Conservation (phyloP, 2,888 invertebrate genomes). For the Sphaerophoria taeniata region DNA sequence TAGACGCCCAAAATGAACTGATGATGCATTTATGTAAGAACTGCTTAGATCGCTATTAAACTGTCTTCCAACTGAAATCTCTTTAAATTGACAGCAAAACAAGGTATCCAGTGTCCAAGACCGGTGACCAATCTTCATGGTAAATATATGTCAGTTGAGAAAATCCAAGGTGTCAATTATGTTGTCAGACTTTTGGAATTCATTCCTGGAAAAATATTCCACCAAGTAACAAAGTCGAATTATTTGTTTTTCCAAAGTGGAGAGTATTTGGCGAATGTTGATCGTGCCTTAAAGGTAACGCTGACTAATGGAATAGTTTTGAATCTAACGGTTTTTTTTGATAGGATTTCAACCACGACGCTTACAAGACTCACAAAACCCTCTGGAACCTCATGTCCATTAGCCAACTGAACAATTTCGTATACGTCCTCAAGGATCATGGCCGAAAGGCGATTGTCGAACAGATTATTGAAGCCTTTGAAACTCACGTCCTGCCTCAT, state of each 20-base stretch:
- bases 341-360: conserved; percentile 90
- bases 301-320: background rate
- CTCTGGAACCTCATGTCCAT: conserved; percentile 90
- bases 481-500: conserved; percentile 86
- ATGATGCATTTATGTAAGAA: conserved; percentile 88
- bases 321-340: conserved; percentile 72
- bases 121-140: conserved; percentile 89
- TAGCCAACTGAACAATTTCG: conserved; percentile 88
- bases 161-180: conserved; percentile 84
- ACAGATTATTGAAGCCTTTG: conserved; percentile 86
- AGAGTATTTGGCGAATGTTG: conserved; percentile 87
- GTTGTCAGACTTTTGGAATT: conserved; percentile 90
- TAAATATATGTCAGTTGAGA: conserved; percentile 85
- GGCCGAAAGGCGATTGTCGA: conserved; percentile 85
- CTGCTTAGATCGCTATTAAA: background rate
- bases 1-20: conserved; percentile 90
- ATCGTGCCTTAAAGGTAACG: conserved; percentile 87
- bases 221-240: conserved; percentile 85
- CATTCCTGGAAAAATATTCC: conserved; percentile 88
- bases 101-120: conserved; percentile 87
- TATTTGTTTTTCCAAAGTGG: conserved; percentile 89
- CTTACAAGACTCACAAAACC: conserved; percentile 86
- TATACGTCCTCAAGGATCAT: conserved; percentile 87
- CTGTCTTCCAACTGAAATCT: background rate
- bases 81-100: conserved; percentile 83